These are phyloP conservation scores for Phyllopteryx taeniolatus DNA, from an alignment of 2,113 vertebrate species.

Conservation along the genomic window DNA sequence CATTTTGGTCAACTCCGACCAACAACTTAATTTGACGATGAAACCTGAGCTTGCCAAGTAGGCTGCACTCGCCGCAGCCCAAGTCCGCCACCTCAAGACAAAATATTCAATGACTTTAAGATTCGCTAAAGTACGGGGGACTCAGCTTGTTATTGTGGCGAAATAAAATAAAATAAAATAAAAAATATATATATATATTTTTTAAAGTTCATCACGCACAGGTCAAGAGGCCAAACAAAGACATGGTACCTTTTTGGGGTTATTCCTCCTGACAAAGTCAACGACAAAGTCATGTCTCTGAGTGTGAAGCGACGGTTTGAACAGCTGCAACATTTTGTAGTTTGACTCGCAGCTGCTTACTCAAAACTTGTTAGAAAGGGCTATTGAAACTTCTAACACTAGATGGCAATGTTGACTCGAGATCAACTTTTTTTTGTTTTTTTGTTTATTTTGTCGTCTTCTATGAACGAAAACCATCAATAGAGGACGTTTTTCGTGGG, in stretches of 20 bases:
- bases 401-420: background rate
- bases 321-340: slow-evolving; percentile 41
- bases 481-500: background rate
- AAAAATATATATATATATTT: no score
- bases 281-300: slow-evolving; percentile 86
- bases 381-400: background rate
- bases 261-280: slow-evolving; percentile 77
- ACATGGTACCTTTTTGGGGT: slow-evolving; percentile 79
- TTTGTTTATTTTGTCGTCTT: background rate
- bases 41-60: slow-evolving; percentile 83
- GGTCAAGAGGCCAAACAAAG: no score
- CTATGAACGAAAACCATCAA: background rate
- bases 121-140: no score
- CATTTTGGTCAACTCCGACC: slow-evolving; percentile 83
- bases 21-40: slow-evolving; percentile 79
- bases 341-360: background rate
- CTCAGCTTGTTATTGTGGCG: background rate
- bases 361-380: background rate
- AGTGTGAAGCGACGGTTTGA: slow-evolving; percentile 80
- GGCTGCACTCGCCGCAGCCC: slow-evolving; percentile 82
- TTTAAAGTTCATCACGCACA: background rate
- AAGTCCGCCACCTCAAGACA: slow-evolving; percentile 84
- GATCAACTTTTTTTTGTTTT: background rate
- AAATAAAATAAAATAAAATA: background rate
- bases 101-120: background rate